Evolutionary conservation across 2,888 invertebrate genomes (phyloP).

Genomic region (Drosophila formosana): DNA sequence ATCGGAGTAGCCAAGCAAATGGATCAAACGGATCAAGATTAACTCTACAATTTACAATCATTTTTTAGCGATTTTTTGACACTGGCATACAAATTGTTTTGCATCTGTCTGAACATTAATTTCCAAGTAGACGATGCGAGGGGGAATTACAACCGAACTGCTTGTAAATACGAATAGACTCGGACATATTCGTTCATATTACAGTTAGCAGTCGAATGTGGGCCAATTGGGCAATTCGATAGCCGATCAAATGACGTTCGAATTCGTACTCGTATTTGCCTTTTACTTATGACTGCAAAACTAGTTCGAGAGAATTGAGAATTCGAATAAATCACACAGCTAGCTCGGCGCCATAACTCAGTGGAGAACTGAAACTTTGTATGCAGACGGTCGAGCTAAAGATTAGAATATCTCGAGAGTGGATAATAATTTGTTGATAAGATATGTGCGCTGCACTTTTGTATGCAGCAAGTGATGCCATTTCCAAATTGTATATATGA

Average conservation of each 20-base stretch:
- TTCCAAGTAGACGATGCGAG: constrained; percentile 4
- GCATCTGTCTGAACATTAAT: constrained; percentile 21
- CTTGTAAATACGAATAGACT: not conserved
- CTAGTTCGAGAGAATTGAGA: not conserved
- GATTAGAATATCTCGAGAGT: not conserved
- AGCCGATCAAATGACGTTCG: constrained; percentile 1
- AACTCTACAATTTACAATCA: constrained; percentile 26
- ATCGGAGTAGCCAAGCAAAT: not conserved
- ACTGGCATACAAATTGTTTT: constrained; percentile 45
- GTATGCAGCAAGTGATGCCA: constrained; percentile 2
- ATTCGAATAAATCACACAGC: not conserved
- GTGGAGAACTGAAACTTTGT: not conserved
- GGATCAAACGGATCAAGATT: constrained; percentile 24
- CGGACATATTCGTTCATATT: constrained; percentile 11
- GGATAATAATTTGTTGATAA: too few species aligned
- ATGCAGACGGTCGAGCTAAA: not conserved
- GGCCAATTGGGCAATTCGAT: constrained; percentile 23
- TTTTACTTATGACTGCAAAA: constrained; percentile 2
- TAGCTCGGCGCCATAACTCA: not conserved
- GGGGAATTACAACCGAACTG: constrained; percentile 11
- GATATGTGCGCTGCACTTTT: not conserved
- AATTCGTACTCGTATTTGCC: not conserved
- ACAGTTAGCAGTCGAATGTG: constrained; percentile 36
- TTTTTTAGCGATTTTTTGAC: constrained; percentile 22
- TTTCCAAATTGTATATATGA: constrained; percentile 8